These are phyloP conservation scores for Vollenhovia emeryi DNA, from an alignment of 1,140 invertebrate species.

Conservation along the genomic window DNA sequence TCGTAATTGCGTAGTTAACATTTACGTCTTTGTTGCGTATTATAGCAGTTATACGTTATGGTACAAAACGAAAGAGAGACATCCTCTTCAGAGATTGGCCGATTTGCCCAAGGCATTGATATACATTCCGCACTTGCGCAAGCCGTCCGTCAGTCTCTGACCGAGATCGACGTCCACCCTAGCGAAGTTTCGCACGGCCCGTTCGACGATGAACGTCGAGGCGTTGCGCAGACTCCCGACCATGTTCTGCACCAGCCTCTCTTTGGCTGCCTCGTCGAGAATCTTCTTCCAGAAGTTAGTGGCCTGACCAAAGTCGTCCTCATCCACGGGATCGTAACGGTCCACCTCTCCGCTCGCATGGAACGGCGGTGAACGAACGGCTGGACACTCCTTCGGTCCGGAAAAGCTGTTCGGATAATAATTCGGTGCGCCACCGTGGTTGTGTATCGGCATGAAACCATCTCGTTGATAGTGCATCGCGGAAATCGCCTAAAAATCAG, in stretches of 20 bases:
- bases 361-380: conserved; percentile 82
- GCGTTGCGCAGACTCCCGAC: conserved; percentile 91
- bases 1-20: conserved; percentile 1
- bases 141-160: conserved; percentile 87
- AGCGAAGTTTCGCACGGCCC: conserved; percentile 92
- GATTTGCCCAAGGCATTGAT: conserved; percentile 80
- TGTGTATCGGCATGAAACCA: conserved; percentile 89
- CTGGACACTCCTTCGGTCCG: conserved; percentile 89
- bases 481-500: conserved; percentile 75
- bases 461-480: conserved; percentile 94
- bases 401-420: conserved; percentile 98
- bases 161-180: conserved; percentile 90
- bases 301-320: conserved; percentile 96
- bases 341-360: conserved; percentile 88
- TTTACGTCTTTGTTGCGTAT: too few species aligned
- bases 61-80: neutral
- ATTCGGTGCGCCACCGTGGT: conserved; percentile 94
- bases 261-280: conserved; percentile 90
- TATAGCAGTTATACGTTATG: neutral
- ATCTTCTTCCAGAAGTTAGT: conserved; percentile 93
- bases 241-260: conserved; percentile 93
- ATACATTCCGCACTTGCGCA: conserved; percentile 86
- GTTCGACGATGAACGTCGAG: conserved; percentile 94
- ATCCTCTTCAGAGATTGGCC: conserved; percentile 76
- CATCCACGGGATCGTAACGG: conserved; percentile 93